Evolutionary conservation across 2,888 invertebrate species (phyloP).

Genomic region (Alentia gelatinosa): DNA sequence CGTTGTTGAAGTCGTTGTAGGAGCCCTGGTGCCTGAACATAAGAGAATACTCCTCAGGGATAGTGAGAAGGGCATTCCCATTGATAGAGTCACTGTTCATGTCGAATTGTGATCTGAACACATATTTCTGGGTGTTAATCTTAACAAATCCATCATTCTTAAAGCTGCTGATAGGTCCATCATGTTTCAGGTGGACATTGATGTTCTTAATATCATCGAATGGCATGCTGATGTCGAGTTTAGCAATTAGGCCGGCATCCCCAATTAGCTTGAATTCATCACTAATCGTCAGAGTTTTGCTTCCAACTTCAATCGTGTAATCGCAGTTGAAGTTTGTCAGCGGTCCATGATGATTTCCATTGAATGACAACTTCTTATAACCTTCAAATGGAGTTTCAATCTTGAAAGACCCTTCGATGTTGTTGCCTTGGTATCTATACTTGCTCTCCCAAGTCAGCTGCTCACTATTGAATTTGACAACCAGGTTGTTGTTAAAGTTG

Average conservation of each 20-base stretch:
- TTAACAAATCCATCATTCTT: constrained; percentile 54
- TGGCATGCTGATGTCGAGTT: constrained; percentile 45
- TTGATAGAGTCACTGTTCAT: neutral
- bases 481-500: constrained; percentile 51
- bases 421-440: constrained; percentile 47
- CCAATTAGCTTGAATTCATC: constrained; percentile 42
- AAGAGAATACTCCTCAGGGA: neutral
- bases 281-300: neutral
- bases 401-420: neutral
- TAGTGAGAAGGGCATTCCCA: neutral
- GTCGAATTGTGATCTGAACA: neutral
- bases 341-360: constrained; percentile 58
- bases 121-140: constrained; percentile 51
- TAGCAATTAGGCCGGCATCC: neutral
- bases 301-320: neutral
- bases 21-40: constrained; percentile 31
- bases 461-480: neutral
- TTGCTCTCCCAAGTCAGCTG: neutral
- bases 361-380: constrained; percentile 22
- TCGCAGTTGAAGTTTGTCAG: constrained; percentile 57
- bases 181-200: constrained; percentile 37
- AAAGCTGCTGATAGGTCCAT: constrained; percentile 54
- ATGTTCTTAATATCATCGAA: neutral
- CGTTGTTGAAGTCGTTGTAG: constrained; percentile 54
- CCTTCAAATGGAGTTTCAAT: constrained; percentile 35